Conservation (phyloP, 2,113 vertebrate genomes). For the Lota lota region DNA sequence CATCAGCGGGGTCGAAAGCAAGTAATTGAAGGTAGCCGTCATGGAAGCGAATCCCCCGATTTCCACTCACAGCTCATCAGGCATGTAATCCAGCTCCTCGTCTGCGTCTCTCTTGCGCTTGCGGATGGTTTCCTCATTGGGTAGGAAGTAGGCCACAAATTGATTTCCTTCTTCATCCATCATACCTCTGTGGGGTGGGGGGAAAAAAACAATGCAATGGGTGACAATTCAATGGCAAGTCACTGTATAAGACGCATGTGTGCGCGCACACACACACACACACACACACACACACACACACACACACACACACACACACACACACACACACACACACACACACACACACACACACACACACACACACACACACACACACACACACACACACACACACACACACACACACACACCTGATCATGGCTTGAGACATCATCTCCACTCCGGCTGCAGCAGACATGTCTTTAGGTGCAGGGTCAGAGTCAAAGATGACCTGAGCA, state of each 20-base stretch:
- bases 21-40: neutral
- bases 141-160: constrained; percentile 94
- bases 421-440: constrained; percentile 96
- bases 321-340: too few species aligned
- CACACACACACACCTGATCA: constrained; percentile 81
- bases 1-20: neutral
- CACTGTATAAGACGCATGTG: too few species aligned
- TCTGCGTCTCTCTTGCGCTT: constrained; percentile 91
- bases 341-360: constrained; percentile 8
- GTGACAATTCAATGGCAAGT: too few species aligned
- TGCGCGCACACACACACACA: too few species aligned
- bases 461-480: constrained; percentile 91
- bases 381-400: neutral
- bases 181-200: constrained; percentile 80
- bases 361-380: neutral
- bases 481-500: constrained; percentile 94
- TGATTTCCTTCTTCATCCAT: constrained; percentile 98
- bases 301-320: too few species aligned
- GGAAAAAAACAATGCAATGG: neutral
- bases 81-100: constrained; percentile 86
- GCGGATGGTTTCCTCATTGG: constrained; percentile 86
- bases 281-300: too few species aligned
- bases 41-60: neutral
- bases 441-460: constrained; percentile 76
- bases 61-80: constrained; percentile 83